Base-by-base conservation (phyloP, 2,797 vertebrate species). In the Pantherophis vulpinus region DNA sequence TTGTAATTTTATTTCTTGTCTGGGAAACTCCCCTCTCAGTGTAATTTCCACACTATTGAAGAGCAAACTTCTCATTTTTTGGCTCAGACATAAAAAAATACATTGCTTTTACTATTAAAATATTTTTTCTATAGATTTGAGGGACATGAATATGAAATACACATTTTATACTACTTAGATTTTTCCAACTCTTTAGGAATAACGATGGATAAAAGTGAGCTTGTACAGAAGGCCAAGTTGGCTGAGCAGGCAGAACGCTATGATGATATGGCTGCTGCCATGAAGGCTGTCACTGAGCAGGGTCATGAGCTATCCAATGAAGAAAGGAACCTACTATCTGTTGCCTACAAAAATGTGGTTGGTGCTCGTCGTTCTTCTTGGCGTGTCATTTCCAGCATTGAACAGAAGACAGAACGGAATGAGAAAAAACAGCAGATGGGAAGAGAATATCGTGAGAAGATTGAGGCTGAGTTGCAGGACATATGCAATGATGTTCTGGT, bases 341-440 rank as follows among this genome's bases (percentile, higher is more conserved):
- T 99, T n/a, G 99, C 99, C 96, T 99, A 99, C 97, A 99, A 99
- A 98, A 99, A 99, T 0, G 99, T 99, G 96, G 99, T 99, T 23
- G 99, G 99, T 0, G 99, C 99, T 47, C 99, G 99, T 1, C 99
- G 99, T n/a, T 99, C 99, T 0, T 99, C 99, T 96, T 99, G 99
- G 99, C 98, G 99, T 1, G 99, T 99, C 93, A 99, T 99, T 98
- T 99, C 99, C 98, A 99, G 99, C 98, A 99, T 99, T 5, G 99
- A 99, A 96, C 98, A 99, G 97, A 99, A 99, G 97, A 99, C 98
- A 0, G 99, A 99, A 97, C 98, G 98, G 86, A 99, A 98, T 1
- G 99, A 99, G 97, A 99, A 99, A 98, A 99, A 99, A 97, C 98
- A 99, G 98, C 98, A 99, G 98, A 99, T 99, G 99, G 98, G 99